Base-by-base conservation (phyloP, 2,113 vertebrate genomes). In the Pelobates fuscus region DNA sequence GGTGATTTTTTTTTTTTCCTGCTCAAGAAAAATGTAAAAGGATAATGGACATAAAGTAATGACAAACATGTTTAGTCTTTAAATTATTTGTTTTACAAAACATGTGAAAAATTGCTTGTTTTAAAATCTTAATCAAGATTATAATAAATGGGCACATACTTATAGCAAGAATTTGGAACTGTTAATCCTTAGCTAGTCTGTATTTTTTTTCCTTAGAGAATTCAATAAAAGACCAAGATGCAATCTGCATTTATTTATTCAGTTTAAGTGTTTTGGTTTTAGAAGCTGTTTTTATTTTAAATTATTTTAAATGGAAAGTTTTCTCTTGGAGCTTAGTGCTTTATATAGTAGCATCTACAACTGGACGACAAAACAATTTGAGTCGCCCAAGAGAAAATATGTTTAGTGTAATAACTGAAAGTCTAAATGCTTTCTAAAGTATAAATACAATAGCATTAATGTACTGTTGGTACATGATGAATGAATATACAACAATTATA, bases 1-100 rank as follows among this genome's bases (percentile, higher is more conserved):
- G 61, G 60, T 64, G 71, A 26, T 32, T 64, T 73, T 73, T 41
- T 41, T 24, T 63, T 64, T 41, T 72, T 44, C 14, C 20, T 54
- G 23, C 54, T 27, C 8, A 20, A 30, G 60, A 54, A 63, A 30
- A 21, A 65, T 43, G 20, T 8, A 15, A 60, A 43, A 17, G 24
- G 24, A 61, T n/a, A 46, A 46, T 8, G 41, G 59, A 20, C 43
- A 46, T 24, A 63, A 24, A 57, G 25, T 4, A 26, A 60, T 60
- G 37, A 60, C 37, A 60, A 71, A 14, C 46, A 49, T 30, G 12
- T 4, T 25, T 26, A 27, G 1, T 26, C 6, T 49, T 49, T 1
- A 20, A 8, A 15, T 25, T 27, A 14, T 25, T 59, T 17, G 11
- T 41, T 32, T 8, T 46, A 5, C 20, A 18, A 66, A 66, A 26